Evolutionary conservation across 2,888 invertebrate species (phyloP).

Genomic region (Lysandra coridon): DNA sequence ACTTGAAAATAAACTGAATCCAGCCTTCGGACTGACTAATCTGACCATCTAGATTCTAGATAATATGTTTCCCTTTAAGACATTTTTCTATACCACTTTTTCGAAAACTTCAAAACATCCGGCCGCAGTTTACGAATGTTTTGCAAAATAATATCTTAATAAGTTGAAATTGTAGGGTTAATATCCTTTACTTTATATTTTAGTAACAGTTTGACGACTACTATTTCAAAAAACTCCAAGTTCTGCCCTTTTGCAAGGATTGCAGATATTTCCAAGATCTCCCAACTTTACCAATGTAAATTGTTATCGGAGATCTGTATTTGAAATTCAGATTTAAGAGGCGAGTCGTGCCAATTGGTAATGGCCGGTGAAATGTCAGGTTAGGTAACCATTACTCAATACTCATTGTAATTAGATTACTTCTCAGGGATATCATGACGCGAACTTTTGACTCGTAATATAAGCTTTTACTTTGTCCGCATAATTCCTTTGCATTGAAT

Average conservation of each 20-base stretch:
- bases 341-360: slow-evolving; percentile 35
- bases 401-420: slow-evolving; percentile 53
- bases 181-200: no score
- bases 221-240: no score
- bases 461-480: slow-evolving; percentile 31
- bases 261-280: background rate
- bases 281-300: slow-evolving; percentile 2
- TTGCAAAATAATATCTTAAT: no score
- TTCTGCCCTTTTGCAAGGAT: background rate
- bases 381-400: slow-evolving; percentile 41
- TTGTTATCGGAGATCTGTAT: slow-evolving; percentile 20
- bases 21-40: no score
- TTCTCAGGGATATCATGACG: slow-evolving; percentile 55
- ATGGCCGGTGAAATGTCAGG: slow-evolving; percentile 43
- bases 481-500: slow-evolving; percentile 27
- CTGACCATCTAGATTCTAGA: no score
- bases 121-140: no score
- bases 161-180: no score
- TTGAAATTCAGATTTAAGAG: slow-evolving; percentile 26
- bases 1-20: no score
- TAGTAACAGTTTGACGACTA: no score
- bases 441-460: slow-evolving; percentile 40
- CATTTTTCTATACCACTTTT: no score
- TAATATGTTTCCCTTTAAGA: no score
- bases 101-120: background rate